Evolutionary conservation across 2,113 vertebrate species (phyloP), one percentile per base, ranked within the genome.

Genomic region (Tetraodon nigroviridis): DNA sequence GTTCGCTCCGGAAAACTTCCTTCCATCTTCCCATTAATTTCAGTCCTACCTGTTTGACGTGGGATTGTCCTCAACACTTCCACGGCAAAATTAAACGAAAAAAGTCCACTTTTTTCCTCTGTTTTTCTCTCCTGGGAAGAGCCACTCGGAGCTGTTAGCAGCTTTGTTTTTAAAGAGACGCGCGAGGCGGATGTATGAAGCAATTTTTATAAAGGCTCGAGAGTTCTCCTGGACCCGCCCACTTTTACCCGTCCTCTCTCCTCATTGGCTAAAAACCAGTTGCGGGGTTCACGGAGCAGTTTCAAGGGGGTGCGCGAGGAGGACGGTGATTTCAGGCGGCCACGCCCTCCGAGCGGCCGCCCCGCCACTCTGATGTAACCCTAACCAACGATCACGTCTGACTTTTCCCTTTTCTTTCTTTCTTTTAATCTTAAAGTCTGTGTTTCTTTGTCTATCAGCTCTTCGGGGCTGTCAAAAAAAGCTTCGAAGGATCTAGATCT

Each of bases 151-250:
- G 59, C 49, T 3, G 50, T 47, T 47, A 17, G 29, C 51, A 21
- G 61, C 65, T 82, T 84, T 89, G 80, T 86, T 90, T 84, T 84
- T 69, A 81, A 79, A 73, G 76, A 84, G 85, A 59, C 21, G 63
- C 58, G 20, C 56, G 65, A 79, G 58, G 73, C 80, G 85, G 82
- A 84, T 76, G 82, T 83, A 22, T 68, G 83, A 70, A 78, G 70
- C 13, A 79, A 83, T 73, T 77, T 73, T 89, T 91, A 89, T 91
- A 89, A 88, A 89, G 87, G 40, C 62, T 58, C 47, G 51, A 50
- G 67, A 74, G 67, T 7, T 69, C 29, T 37, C 60, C 32, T 37
- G 21, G 86, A 41, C 82, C 85, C 17, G 71, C 89, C 90, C 89
- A 84, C 83, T 85, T 61, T 54, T 55, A 49, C 47, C 41, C 15